These are phyloP conservation scores for Apeira syringaria DNA, from an alignment of 2,888 invertebrate species.

Conservation along the genomic window DNA sequence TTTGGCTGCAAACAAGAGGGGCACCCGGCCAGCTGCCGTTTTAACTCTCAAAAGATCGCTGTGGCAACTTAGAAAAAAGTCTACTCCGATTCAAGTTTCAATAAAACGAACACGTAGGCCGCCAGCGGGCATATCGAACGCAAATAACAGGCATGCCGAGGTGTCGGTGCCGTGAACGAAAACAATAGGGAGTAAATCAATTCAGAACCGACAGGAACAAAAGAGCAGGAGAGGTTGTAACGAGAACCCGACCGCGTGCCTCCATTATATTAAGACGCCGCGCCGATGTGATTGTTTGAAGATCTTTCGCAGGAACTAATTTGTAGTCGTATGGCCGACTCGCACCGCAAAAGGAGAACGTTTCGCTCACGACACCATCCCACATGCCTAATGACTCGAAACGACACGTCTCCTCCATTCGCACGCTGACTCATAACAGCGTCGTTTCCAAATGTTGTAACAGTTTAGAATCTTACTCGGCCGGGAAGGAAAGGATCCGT, in stretches of 20 bases:
- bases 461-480: conserved; percentile 34
- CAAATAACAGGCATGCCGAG: conserved; percentile 43
- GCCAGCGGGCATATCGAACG: conserved; percentile 44
- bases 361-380: conserved; percentile 43
- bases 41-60: conserved; percentile 58
- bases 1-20: conserved; percentile 62
- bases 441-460: conserved; percentile 40
- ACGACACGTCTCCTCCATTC: conserved; percentile 41
- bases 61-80: conserved; percentile 47
- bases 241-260: conserved; percentile 44
- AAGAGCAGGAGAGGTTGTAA: conserved; percentile 51
- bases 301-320: conserved; percentile 62
- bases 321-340: conserved; percentile 57
- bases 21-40: conserved; percentile 64
- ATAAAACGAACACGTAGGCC: conserved; percentile 46
- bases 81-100: conserved; percentile 56
- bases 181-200: conserved; percentile 75
- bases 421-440: conserved; percentile 37
- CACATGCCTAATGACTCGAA: conserved; percentile 61
- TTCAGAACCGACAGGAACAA: conserved; percentile 59
- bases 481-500: conserved; percentile 14
- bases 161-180: conserved; percentile 37
- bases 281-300: conserved; percentile 50
- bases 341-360: conserved; percentile 57
- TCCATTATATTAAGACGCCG: conserved; percentile 58